These are phyloP conservation scores for Drosophila subquinaria DNA, from an alignment of 2,888 invertebrate species.

Conservation along the genomic window DNA sequence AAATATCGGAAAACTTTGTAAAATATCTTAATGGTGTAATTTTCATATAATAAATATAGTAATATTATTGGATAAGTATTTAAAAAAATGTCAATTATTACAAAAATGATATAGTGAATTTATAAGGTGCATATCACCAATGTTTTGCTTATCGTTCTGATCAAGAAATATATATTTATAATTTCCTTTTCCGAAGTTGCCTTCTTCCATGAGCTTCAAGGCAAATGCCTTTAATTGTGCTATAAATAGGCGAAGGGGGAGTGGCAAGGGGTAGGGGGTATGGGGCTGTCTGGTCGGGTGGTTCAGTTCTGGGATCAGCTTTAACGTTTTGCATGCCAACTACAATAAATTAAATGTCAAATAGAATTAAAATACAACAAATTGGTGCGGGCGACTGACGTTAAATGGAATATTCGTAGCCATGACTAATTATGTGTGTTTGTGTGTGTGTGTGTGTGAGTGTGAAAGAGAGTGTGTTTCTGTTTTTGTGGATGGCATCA, in stretches of 20 bases:
- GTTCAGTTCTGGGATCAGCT: constrained; percentile 22
- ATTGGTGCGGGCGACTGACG: constrained; percentile 46
- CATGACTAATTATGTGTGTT: constrained; percentile 36
- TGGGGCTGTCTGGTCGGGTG: constrained; percentile 2
- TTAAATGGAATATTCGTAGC: constrained; percentile 7
- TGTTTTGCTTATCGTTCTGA: background rate
- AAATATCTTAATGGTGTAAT: background rate
- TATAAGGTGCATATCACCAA: no score
- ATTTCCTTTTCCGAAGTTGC: background rate
- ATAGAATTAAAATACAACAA: constrained; percentile 63
- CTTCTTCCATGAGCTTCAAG: constrained; percentile 2
- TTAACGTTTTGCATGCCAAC: constrained; percentile 39
- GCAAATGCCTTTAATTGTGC: constrained; percentile 4
- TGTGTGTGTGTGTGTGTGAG: constrained; percentile 4
- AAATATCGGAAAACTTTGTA: background rate
- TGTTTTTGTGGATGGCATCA: constrained; percentile 15
- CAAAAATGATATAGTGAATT: no score
- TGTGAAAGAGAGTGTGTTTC: background rate
- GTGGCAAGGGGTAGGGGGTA: background rate
- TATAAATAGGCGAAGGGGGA: constrained; percentile 6
- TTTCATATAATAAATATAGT: background rate
- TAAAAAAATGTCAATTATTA: background rate
- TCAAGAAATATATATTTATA: background rate
- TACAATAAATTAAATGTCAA: constrained; percentile 65
- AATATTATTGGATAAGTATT: background rate